Conservation (phyloP, 2,797 vertebrate genomes). For the Manis crassicaudata region DNA sequence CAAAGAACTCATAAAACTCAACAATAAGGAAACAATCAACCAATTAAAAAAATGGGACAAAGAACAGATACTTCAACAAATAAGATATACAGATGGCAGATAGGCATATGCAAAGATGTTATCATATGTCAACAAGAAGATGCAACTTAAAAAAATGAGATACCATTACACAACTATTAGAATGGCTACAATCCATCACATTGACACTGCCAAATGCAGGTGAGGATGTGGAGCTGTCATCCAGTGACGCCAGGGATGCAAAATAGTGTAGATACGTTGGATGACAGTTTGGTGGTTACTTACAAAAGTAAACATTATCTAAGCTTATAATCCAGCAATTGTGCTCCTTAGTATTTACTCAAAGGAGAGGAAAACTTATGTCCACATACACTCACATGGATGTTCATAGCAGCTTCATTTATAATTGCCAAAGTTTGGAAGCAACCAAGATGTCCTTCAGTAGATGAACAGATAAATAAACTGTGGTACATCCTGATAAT, state of each 20-base stretch:
- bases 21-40: neutral
- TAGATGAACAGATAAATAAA: neutral
- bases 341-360: neutral
- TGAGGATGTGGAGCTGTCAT: neutral
- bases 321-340: neutral
- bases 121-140: neutral
- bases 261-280: neutral
- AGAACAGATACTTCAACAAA: neutral
- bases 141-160: neutral
- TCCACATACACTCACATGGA: neutral
- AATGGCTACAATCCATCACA: neutral
- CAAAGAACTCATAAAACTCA: neutral
- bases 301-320: neutral
- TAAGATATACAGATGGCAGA: neutral
- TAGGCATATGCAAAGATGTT: neutral
- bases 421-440: neutral
- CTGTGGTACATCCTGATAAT: neutral
- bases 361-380: neutral
- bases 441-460: neutral
- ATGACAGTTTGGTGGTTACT: neutral
- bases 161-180: neutral
- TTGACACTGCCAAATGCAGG: neutral
- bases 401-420: neutral
- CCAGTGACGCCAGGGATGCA: neutral
- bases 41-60: neutral